Evolutionary conservation across 2,888 invertebrate genomes (phyloP), one percentile per base, ranked within the genome.

Genomic region (Panzeria rudis): DNA sequence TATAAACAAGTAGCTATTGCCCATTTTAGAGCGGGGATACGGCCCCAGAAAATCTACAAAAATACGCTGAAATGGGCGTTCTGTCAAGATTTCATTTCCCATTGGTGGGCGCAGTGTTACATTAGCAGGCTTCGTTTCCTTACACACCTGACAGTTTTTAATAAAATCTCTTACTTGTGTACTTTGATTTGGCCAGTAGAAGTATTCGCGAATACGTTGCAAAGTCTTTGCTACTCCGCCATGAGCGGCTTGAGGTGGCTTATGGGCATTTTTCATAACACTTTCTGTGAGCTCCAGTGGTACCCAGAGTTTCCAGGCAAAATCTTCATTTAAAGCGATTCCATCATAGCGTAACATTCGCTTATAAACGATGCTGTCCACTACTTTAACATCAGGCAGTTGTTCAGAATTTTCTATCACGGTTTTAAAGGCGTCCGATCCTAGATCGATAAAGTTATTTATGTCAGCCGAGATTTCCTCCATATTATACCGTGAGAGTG

Each of bases 131-230:
- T n/a, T n/a, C n/a, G n/a, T n/a, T n/a, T 11, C 17, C 17, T 35
- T 59, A 20, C 35, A 59, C 3, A 17, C 4, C 5, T 59, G 32
- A 6, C 59, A 59, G 15, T 59, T 59, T 9, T 11, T 11, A 8
- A 59, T 17, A 35, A 59, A 59, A 17, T 5, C 9, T 11, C 17
- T 9, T 2, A n/a, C 17, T 7, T 59, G 59, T 17, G 29, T n/a
- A 13, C 32, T 17, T 35, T 59, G n/a, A n/a, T 32, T n/a, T 8
- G 59, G 59, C 20, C 59, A 59, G 11, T 59, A 59, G 17, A 59
- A 59, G 5, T 11, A 59, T 59, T 35, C 20, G 11, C 35, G 17
- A 13, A 35, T 20, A 11, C 32, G 9, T 7, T n/a, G 4, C 1
- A 59, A 2, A 11, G 35, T 59, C 35, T 59, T 62, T 13, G 13